Conservation (phyloP, 2,113 vertebrate species). For the Eira barbara region DNA sequence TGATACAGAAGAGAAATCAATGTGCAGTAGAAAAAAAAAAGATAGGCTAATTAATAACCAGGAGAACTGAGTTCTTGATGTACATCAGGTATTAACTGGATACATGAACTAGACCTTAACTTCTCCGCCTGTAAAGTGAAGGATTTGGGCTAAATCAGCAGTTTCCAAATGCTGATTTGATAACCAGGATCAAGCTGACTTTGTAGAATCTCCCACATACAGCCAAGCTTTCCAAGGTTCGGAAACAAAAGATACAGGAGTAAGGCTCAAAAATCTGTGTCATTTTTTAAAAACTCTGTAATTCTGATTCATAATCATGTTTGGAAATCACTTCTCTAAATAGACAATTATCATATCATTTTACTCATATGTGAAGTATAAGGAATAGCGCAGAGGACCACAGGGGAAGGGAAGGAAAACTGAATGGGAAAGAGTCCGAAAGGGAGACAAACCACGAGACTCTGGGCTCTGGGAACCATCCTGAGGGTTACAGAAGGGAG, state of each 20-base stretch:
- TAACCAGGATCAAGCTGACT: background rate
- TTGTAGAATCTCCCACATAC: background rate
- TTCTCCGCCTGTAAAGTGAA: background rate
- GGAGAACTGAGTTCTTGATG: background rate
- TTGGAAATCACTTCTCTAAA: background rate
- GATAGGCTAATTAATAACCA: background rate
- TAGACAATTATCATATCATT: background rate
- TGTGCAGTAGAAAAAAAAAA: background rate
- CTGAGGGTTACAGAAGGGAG: background rate
- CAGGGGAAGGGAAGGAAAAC: background rate
- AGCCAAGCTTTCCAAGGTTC: background rate
- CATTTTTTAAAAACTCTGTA: background rate
- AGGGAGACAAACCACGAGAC: background rate
- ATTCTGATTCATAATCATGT: background rate
- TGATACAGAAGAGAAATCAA: background rate
- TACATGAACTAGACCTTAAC: background rate
- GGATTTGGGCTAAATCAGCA: background rate
- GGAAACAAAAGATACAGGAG: background rate
- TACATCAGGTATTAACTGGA: background rate
- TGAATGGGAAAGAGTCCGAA: background rate
- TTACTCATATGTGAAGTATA: background rate
- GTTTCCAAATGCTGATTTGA: slow-evolving; percentile 6
- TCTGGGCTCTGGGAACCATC: background rate
- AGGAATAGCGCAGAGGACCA: background rate
- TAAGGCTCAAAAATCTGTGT: background rate